A percentile compares a stretch with the other conserved stretches of the same genome.
These are phyloP conservation scores for Drosophila rubida DNA, from an alignment of 2,888 invertebrate species.

Conservation along the genomic window DNA sequence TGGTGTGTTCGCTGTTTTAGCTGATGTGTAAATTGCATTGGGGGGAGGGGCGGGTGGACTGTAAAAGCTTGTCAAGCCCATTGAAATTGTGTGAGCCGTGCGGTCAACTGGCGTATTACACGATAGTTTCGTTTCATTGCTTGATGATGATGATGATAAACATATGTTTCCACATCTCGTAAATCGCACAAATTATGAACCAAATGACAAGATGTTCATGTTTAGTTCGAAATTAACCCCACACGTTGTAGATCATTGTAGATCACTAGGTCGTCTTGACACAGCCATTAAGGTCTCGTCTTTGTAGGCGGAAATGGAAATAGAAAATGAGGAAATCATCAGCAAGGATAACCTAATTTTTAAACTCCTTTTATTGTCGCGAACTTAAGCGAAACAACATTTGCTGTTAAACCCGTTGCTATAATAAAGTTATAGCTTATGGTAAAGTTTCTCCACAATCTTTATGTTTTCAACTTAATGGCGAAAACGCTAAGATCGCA, in stretches of 20 bases:
- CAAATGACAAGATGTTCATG: slow-evolving; percentile 27
- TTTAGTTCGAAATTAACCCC: background rate
- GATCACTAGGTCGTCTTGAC: slow-evolving; percentile 11
- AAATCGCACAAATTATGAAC: slow-evolving; percentile 51
- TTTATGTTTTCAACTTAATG: slow-evolving; percentile 1
- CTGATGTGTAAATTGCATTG: slow-evolving; percentile 46
- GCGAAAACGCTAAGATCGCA: background rate
- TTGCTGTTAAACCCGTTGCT: too few species aligned
- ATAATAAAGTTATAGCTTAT: too few species aligned
- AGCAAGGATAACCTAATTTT: background rate
- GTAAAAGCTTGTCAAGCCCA: slow-evolving; percentile 52
- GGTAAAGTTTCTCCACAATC: too few species aligned
- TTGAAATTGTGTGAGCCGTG: slow-evolving; percentile 34
- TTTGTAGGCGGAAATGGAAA: background rate
- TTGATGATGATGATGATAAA: slow-evolving; percentile 34
- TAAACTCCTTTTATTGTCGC: background rate
- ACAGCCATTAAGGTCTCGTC: slow-evolving; percentile 1
- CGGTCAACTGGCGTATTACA: slow-evolving; percentile 26
- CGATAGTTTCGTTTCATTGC: slow-evolving; percentile 18
- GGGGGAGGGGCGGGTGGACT: slow-evolving; percentile 2
- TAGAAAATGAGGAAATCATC: background rate
- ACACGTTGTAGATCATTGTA: background rate
- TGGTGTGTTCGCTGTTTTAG: slow-evolving; percentile 27
- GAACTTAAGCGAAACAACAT: background rate
- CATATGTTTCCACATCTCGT: slow-evolving; percentile 55